These are phyloP conservation scores for Zygothrica quintamaculata DNA, from an alignment of 2,888 invertebrate genomes.

Conservation along the genomic window DNA sequence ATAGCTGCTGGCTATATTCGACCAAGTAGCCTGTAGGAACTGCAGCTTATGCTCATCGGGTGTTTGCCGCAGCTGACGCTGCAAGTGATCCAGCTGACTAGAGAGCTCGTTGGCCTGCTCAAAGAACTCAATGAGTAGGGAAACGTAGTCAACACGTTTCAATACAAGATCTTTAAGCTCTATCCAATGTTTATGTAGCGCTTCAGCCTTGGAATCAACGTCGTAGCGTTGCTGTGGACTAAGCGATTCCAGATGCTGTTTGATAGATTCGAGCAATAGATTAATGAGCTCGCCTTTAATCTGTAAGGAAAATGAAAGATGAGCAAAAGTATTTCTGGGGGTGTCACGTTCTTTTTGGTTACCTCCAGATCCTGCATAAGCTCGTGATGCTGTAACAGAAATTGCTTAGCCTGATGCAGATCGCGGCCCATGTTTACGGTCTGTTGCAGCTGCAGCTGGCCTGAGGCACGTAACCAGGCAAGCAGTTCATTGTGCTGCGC, in stretches of 20 bases:
- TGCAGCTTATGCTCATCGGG: constrained; percentile 86
- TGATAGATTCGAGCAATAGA: constrained; percentile 87
- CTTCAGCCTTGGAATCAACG: constrained; percentile 87
- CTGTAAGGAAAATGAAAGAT: constrained; percentile 81
- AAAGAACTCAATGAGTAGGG: constrained; percentile 90
- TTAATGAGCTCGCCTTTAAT: constrained; percentile 89
- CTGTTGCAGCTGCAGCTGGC: constrained; percentile 89
- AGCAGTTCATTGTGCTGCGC: constrained; percentile 89
- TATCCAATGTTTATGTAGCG: constrained; percentile 88
- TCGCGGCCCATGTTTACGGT: constrained; percentile 91
- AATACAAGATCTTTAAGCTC: constrained; percentile 87
- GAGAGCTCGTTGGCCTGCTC: constrained; percentile 88
- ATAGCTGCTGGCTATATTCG: constrained; percentile 87
- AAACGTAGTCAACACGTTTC: constrained; percentile 88
- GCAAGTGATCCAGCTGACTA: constrained; percentile 88
- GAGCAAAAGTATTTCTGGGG: not conserved
- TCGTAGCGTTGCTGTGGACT: constrained; percentile 88
- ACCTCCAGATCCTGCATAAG: constrained; percentile 90
- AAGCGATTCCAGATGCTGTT: constrained; percentile 87
- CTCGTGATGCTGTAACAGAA: constrained; percentile 90
- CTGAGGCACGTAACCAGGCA: constrained; percentile 90
- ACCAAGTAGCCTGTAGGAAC: constrained; percentile 86
- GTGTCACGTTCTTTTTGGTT: not conserved
- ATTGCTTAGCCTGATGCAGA: constrained; percentile 88
- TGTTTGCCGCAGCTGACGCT: constrained; percentile 86